phyloP scores from a whole-genome alignment of 2,113 vertebrate species.

The Pituophis catenifer region DNA sequence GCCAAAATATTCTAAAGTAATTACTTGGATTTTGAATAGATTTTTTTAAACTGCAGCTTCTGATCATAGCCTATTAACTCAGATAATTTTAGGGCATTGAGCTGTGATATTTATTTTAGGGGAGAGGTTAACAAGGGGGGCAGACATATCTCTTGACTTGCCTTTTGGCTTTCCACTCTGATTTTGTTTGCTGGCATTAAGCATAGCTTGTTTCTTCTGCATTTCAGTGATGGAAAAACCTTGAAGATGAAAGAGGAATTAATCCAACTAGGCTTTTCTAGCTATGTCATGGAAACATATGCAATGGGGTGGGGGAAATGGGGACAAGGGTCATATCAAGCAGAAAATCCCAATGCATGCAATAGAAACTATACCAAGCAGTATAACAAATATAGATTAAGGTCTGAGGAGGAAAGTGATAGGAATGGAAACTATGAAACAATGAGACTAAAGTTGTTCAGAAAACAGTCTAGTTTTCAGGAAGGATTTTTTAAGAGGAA shows the following conservation, averaged over 20 bases:
- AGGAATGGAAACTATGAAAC: neutral
- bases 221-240: conserved; percentile 92
- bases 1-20: neutral
- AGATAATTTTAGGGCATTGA: neutral
- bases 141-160: conserved; percentile 49
- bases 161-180: conserved; percentile 89
- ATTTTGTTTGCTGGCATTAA: conserved; percentile 88
- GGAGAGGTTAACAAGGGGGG: neutral
- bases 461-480: neutral
- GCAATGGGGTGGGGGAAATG: too few species aligned
- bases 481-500: neutral
- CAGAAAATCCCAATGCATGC: neutral
- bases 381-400: neutral
- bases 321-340: neutral
- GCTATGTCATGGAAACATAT: neutral
- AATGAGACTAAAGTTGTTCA: neutral
- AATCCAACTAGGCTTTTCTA: neutral
- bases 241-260: conserved; percentile 46
- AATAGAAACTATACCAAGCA: neutral
- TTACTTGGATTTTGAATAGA: neutral
- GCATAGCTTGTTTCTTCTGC: conserved; percentile 94
- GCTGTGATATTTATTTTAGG: neutral
- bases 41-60: neutral
- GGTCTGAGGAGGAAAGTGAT: neutral
- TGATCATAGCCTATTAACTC: neutral